Base-by-base conservation (phyloP, 1,140 invertebrate species). In the Drosophila asahinai region DNA sequence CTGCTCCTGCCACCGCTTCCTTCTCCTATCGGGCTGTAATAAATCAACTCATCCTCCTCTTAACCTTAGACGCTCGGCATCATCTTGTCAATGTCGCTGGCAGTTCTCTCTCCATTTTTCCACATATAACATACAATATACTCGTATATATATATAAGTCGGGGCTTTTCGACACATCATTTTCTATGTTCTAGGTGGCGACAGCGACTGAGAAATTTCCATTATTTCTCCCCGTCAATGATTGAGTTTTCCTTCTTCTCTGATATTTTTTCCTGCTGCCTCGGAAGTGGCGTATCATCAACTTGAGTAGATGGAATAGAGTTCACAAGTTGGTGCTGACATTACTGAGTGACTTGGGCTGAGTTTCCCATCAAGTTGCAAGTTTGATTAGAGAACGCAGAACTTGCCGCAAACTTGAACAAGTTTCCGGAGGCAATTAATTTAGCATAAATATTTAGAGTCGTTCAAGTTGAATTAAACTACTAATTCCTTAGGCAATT, bases 141-240 rank as follows among this genome's bases (percentile, higher is more conserved):
- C 22, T 22, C 22, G 22, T 43, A 49, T 49, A 64, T 55, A 63
- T 60, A 59, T 62, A n/a, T 48, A 27, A 51, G 67, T 55, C 52
- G 42, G 47, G 52, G 63, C 63, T 71, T 82, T 81, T 86, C 82
- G 83, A 86, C 82, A 86, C 82, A 86, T 86, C 68, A 86, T 86
- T 86, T 86, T 86, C 82, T 65, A 84, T 81, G 82, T 78, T 78
- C 57, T 61, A 84, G 82, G 81, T 81, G 67, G 54, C 61, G 77
- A 73, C 71, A 51, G 63, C 43, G 54, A 45, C 80, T 80, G 57
- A 74, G 60, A 62, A 86, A 81, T 86, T 86, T 82, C 79, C 83
- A 86, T 86, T 86, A 86, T 86, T 86, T 64, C 76, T 17, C 42
- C 36, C 11, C 73, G 43, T 64, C 79, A 81, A 66, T 80, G 77